Percentiles rank a stretch among this genome's conserved stretches.
Evolutionary conservation across 2,113 vertebrate genomes (phyloP).

Genomic region (Crocuta crocuta): DNA sequence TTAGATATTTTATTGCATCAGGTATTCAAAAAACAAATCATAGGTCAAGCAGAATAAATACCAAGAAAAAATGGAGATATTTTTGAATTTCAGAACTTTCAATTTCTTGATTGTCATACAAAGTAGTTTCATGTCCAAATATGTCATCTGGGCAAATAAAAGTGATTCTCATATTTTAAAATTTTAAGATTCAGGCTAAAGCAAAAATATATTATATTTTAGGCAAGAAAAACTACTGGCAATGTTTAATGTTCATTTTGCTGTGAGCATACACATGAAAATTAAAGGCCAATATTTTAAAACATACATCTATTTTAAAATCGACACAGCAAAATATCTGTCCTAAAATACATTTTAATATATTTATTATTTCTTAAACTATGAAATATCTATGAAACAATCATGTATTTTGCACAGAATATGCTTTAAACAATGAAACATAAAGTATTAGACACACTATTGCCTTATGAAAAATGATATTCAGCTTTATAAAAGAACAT

Average conservation of each 20-base stretch:
- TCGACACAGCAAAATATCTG: background rate
- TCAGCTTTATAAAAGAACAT: slow-evolving; percentile 67
- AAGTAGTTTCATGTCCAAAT: background rate
- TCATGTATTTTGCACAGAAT: background rate
- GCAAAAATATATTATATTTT: background rate
- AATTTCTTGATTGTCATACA: background rate
- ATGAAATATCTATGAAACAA: background rate
- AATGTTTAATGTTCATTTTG: background rate
- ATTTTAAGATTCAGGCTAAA: background rate
- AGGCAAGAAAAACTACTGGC: background rate
- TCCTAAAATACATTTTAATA: background rate
- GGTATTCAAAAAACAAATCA: background rate
- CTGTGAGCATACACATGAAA: background rate
- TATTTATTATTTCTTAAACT: background rate
- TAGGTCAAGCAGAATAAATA: background rate
- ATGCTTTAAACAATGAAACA: background rate
- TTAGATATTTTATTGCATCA: background rate
- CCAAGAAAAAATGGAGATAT: background rate
- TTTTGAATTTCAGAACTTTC: background rate
- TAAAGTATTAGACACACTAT: background rate
- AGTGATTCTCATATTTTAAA: background rate
- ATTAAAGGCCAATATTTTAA: slow-evolving; percentile 27
- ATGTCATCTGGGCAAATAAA: background rate
- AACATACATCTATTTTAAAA: background rate
- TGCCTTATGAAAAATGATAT: slow-evolving; percentile 55